phyloP scores from a whole-genome alignment of 2,888 invertebrate genomes.

The Macrosoma leucophasiata region DNA sequence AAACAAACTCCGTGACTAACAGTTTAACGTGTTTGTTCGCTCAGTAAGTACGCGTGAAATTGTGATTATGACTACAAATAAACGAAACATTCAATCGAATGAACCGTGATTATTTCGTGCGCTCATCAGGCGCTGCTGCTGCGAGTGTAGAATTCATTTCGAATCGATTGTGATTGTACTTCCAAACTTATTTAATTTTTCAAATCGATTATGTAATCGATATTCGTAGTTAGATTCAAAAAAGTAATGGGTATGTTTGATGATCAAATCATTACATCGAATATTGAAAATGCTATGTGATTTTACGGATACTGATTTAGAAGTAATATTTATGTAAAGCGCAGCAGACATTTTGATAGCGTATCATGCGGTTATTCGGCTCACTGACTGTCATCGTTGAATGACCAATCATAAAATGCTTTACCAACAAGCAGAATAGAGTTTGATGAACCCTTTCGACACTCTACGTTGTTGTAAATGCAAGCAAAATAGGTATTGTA shows the following conservation, averaged over 20 bases:
- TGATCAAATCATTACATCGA: too few species aligned
- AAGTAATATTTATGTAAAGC: constrained; percentile 12
- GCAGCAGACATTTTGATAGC: not conserved
- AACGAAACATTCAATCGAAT: constrained; percentile 31
- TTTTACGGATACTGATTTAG: too few species aligned
- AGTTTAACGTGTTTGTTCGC: constrained; percentile 58
- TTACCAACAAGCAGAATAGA: not conserved
- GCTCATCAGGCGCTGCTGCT: constrained; percentile 13
- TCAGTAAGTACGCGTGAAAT: constrained; percentile 66
- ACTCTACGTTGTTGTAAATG: too few species aligned
- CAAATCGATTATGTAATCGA: constrained; percentile 7
- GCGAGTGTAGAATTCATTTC: not conserved
- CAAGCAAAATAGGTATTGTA: too few species aligned
- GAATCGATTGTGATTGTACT: not conserved
- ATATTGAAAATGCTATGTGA: too few species aligned
- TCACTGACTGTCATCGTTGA: not conserved
- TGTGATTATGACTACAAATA: constrained; percentile 60
- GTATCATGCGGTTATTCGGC: constrained; percentile 1
- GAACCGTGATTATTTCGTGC: constrained; percentile 21
- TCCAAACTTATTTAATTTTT: constrained; percentile 6
- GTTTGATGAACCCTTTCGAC: constrained; percentile 3
- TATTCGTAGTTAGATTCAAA: too few species aligned
- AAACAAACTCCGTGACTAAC: constrained; percentile 60
- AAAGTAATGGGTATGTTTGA: too few species aligned
- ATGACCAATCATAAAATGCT: constrained; percentile 4